Evolutionary conservation across 2,888 invertebrate species (phyloP).

Genomic region (Dryomyza anilis): DNA sequence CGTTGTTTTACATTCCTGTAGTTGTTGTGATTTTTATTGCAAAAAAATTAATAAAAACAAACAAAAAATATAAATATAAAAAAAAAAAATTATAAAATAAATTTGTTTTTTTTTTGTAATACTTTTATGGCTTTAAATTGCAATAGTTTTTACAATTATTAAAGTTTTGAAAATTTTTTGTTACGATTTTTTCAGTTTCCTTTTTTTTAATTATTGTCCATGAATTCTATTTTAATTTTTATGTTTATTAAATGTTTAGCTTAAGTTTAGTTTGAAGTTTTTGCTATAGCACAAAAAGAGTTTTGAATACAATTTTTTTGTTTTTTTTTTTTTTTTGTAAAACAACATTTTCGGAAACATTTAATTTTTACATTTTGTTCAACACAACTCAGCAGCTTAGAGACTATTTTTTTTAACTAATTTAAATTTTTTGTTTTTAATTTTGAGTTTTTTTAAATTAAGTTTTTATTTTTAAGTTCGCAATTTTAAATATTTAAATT

Average conservation of each 20-base stretch:
- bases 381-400: slow-evolving; percentile 36
- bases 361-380: slow-evolving; percentile 19
- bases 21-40: background rate
- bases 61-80: background rate
- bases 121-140: background rate
- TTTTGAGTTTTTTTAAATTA: slow-evolving; percentile 29
- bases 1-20: slow-evolving; percentile 13
- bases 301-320: slow-evolving; percentile 2
- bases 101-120: background rate
- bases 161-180: slow-evolving; percentile 17
- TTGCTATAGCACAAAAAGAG: slow-evolving; percentile 34
- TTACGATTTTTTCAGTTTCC: slow-evolving; percentile 10
- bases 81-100: background rate
- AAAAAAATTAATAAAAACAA: background rate
- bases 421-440: slow-evolving; percentile 30
- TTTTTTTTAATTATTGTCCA: slow-evolving; percentile 48
- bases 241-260: slow-evolving; percentile 20
- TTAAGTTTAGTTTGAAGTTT: slow-evolving; percentile 30
- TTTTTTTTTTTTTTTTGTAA: slow-evolving; percentile 30
- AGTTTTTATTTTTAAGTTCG: slow-evolving; percentile 21
- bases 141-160: background rate
- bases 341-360: slow-evolving; percentile 23
- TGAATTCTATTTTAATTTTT: slow-evolving; percentile 43
- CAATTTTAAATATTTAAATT: slow-evolving; percentile 37
- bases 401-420: slow-evolving; percentile 29